A percentile compares a stretch with the other conserved stretches of the same genome.
Evolutionary conservation across 2,113 vertebrate genomes (phyloP).

Genomic region (Acrocephalus arundinaceus): DNA sequence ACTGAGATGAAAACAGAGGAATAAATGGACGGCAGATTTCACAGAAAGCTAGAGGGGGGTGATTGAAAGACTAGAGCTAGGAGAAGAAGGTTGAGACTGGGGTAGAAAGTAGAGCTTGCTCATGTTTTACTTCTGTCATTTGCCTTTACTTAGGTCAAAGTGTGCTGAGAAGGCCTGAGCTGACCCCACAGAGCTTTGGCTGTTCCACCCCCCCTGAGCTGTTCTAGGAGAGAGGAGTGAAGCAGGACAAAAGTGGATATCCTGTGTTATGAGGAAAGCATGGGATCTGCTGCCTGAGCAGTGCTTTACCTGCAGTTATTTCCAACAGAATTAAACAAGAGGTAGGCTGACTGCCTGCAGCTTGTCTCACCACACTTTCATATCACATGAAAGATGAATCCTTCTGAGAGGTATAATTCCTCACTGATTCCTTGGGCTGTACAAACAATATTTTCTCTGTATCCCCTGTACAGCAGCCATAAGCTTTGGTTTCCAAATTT

Average conservation of each 20-base stretch:
- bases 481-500: background rate
- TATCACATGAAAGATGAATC: background rate
- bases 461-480: background rate
- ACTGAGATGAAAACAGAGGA: background rate
- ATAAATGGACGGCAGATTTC: background rate
- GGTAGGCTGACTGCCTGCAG: background rate
- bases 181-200: background rate
- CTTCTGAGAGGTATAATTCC: background rate
- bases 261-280: background rate
- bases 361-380: background rate
- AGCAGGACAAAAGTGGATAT: background rate
- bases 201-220: rapidly evolving
- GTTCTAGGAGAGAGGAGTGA: background rate
- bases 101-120: background rate
- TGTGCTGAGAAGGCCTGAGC: background rate
- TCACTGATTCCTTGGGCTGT: background rate
- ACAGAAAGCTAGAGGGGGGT: background rate
- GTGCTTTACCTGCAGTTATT: background rate
- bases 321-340: background rate
- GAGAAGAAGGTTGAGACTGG: background rate
- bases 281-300: background rate
- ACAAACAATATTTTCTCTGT: background rate
- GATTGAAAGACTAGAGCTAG: background rate
- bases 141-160: background rate
- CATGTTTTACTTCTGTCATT: background rate